Base-by-base conservation (phyloP, 1,140 invertebrate species). In the Meteorus sp. region DNA sequence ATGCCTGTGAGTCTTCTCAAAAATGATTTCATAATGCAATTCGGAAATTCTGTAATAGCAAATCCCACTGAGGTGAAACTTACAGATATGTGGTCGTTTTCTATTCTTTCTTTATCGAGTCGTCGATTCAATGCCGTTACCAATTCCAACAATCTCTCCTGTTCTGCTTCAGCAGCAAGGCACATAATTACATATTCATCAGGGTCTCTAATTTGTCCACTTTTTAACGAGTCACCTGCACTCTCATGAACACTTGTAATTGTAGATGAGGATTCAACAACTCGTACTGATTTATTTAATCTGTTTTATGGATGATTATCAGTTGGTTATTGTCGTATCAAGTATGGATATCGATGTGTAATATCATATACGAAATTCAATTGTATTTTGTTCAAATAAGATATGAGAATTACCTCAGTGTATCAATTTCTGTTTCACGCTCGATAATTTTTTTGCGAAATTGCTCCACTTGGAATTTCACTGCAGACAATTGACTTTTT, bases 161-260 rank as follows among this genome's bases (percentile, higher is more conserved):
- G 78, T 63, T 86, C 84, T 25, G 78, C 78, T 71, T 86, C 84
- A 1, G 85, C 68, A 5, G 80, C 76, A 53, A 80, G 68, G 17
- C 79, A 61, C 29, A 82, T 62, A 25, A 74, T 73, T 3, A 76
- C 68, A 31, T 72, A 71, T 48, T 77, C 76, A 61, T 77, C 73
- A 7, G 71, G 64, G 44, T 73, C 63, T 29, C 47, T 52, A 2
- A 35, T 56, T 19, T 29, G 64, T 63, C 58, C 62, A 5, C 33
- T 20, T 17, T 9, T 29, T 13, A 2, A 11, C 5, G 6, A 35
- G 4, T 19, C 13, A 25, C 5, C 17, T 20, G n/a, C n/a, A n/a
- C 11, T 11, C 13, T 43, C 52, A n/a, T 41, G 5, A 15, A 19
- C 8, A 43, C 13, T 20, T 17, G 43, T 25, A 44, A 6, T 7